Conservation (phyloP, 2,888 invertebrate species). For the Trichogramma evanescens region DNA sequence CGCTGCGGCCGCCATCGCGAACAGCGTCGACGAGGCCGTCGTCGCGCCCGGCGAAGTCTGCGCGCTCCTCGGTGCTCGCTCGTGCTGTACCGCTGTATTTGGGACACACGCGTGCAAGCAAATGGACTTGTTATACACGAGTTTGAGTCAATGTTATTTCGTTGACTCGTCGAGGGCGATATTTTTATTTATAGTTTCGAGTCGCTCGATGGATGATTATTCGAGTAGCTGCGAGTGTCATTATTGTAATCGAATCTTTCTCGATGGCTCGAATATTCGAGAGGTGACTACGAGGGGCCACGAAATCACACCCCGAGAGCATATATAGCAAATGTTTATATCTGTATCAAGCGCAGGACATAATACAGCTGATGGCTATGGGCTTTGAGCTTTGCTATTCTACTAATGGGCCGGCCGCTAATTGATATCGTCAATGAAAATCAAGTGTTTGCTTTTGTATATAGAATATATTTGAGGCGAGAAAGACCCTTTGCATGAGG, state of each 20-base stretch:
- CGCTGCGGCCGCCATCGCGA: constrained; percentile 12
- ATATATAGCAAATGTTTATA: no score
- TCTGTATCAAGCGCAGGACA: no score
- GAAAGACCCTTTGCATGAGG: no score
- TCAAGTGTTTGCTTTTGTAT: constrained; percentile 42
- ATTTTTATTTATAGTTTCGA: background rate
- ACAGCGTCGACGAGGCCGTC: background rate
- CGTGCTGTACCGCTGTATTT: constrained; percentile 79
- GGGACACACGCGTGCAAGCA: constrained; percentile 6
- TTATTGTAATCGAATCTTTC: background rate
- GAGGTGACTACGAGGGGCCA: no score
- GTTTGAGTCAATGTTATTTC: no score
- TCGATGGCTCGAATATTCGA: no score
- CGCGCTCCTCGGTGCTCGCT: constrained; percentile 66
- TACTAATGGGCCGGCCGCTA: constrained; percentile 27
- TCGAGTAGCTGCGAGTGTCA: background rate
- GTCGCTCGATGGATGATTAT: background rate
- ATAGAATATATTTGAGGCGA: no score
- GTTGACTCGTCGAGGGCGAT: no score
- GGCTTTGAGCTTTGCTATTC: background rate
- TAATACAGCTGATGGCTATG: no score
- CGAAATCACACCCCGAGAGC: no score
- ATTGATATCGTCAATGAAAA: constrained; percentile 43
- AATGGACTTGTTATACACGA: no score
- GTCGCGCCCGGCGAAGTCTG: background rate